These are phyloP conservation scores for Scaptomyza graminum DNA, from an alignment of 1,140 invertebrate genomes.

Conservation along the genomic window DNA sequence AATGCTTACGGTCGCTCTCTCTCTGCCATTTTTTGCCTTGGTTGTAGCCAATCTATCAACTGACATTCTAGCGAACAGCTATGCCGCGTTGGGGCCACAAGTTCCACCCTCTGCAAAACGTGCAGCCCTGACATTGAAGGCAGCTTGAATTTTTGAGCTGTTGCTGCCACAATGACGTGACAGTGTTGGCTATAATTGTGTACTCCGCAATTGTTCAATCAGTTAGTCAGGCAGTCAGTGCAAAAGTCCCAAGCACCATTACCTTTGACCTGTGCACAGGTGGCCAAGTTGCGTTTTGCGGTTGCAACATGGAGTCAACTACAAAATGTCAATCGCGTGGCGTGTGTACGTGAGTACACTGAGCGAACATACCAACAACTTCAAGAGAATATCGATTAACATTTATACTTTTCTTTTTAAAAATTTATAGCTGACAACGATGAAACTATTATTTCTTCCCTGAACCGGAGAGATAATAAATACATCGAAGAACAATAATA, in stretches of 20 bases:
- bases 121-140: constrained; percentile 44
- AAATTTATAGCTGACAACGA: too few relatives aligned
- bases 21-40: background rate
- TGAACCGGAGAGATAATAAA: too few relatives aligned
- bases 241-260: background rate
- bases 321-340: constrained; percentile 19
- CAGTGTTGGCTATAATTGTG: constrained; percentile 47
- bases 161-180: constrained; percentile 25
- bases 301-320: constrained; percentile 24
- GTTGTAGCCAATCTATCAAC: constrained; percentile 16
- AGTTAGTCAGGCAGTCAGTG: constrained; percentile 18
- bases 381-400: background rate
- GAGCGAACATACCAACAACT: background rate
- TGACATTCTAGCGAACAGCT: constrained; percentile 20
- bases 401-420: too few relatives aligned
- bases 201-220: constrained; percentile 21
- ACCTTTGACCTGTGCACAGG: constrained; percentile 4
- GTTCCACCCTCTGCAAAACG: background rate
- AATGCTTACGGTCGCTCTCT: constrained; percentile 13
- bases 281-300: constrained; percentile 27
- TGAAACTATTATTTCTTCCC: too few relatives aligned
- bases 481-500: too few relatives aligned
- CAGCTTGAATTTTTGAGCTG: constrained; percentile 33
- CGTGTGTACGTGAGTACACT: constrained; percentile 26
- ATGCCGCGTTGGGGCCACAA: background rate